Conservation (phyloP, 37 sponge, comb jelly and placozoan species). For the Beroe forskalii region DNA sequence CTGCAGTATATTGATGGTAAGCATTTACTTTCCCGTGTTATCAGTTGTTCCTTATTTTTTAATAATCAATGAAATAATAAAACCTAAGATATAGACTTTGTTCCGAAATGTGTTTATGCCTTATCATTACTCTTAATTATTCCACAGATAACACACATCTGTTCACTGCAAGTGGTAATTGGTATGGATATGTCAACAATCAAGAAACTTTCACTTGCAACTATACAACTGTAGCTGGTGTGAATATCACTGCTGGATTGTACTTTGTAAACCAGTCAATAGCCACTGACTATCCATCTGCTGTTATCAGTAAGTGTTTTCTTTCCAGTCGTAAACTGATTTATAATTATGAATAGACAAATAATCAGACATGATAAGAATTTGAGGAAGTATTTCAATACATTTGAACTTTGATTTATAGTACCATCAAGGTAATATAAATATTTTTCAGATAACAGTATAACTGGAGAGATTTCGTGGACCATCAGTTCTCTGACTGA, state of each 20-base stretch:
- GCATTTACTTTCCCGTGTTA: too few species aligned
- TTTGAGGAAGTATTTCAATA: too few species aligned
- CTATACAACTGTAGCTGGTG: neutral
- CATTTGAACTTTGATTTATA: too few species aligned
- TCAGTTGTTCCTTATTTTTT: too few species aligned
- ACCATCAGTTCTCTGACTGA: neutral
- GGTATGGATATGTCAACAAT: neutral
- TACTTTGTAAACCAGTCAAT: neutral
- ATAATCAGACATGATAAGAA: too few species aligned
- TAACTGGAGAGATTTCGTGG: neutral
- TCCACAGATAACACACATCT: neutral
- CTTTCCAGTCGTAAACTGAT: too few species aligned
- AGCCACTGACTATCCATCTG: neutral
- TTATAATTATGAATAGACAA: too few species aligned
- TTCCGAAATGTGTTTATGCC: too few species aligned
- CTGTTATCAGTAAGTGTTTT: neutral
- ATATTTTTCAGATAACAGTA: slow-evolving; percentile 1
- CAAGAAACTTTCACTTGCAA: neutral
- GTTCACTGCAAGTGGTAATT: neutral
- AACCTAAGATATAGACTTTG: too few species aligned
- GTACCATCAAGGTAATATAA: too few species aligned
- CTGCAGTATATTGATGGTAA: neutral
- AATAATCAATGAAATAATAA: too few species aligned
- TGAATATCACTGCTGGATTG: neutral
- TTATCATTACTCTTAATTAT: neutral